Conservation (phyloP, 35 echinoderm and acorn worm genomes). For the Amphiura filiformis region DNA sequence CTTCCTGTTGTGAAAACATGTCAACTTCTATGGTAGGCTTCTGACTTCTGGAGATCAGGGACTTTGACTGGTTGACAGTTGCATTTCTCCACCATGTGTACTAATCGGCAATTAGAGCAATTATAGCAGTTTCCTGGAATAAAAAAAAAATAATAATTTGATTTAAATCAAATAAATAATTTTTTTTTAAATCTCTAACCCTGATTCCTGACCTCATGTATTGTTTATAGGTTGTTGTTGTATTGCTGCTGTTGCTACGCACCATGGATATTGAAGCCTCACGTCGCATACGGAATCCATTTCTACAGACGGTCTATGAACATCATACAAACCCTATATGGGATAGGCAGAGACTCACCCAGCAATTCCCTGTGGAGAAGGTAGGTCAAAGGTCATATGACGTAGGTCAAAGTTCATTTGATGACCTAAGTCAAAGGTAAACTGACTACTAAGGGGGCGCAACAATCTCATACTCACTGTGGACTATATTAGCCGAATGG, state of each 20-base stretch:
- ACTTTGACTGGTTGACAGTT: too few relatives aligned
- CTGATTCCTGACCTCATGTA: too few relatives aligned
- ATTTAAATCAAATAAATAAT: too few relatives aligned
- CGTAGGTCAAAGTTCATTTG: neutral
- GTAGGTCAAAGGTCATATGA: neutral
- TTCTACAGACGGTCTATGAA: slow-evolving; percentile 45
- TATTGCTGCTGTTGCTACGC: neutral
- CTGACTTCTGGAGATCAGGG: too few relatives aligned
- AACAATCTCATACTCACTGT: neutral
- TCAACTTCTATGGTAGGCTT: too few relatives aligned
- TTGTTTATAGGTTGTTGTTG: neutral
- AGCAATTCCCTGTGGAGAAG: slow-evolving; percentile 28
- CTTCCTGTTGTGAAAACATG: too few relatives aligned
- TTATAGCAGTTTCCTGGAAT: too few relatives aligned
- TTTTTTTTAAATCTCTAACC: too few relatives aligned
- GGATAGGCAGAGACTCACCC: slow-evolving; percentile 3
- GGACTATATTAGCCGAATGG: too few relatives aligned
- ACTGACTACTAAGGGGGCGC: neutral
- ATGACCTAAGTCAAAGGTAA: neutral
- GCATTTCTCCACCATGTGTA: too few relatives aligned
- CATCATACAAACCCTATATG: slow-evolving; percentile 54
- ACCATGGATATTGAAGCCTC: neutral
- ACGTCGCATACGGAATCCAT: slow-evolving; percentile 25
- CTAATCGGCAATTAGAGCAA: too few relatives aligned
- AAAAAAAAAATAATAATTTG: too few relatives aligned